Base-by-base conservation (phyloP, 2,888 invertebrate genomes). In the Mesodorylaimus sp. region DNA sequence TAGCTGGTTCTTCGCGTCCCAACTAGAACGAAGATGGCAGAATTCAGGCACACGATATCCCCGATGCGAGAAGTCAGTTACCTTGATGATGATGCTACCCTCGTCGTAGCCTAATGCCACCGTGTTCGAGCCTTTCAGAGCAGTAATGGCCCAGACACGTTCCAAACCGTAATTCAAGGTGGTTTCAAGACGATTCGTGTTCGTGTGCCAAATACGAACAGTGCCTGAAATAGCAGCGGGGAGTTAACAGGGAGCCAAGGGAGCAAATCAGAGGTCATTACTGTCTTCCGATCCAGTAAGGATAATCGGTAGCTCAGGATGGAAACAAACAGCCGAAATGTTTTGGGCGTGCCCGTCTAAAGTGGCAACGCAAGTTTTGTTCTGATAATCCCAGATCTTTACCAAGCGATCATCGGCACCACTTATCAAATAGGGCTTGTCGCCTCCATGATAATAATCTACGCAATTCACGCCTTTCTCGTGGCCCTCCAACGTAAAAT, bases 391-490 rank as follows among this genome's bases (percentile, higher is more conserved):
- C 97, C 97, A 97, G 61, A 97, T 97, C 72, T 95, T 97, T 3
- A 95, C 91, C 42, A 85, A 75, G 48, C 88, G 79, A 69, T 99
- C 97, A 68, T 99, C 97, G 27, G 95, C 95, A 2, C 97, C 97
- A 47, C 95, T 95, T 64, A 93, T 95, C 48, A 97, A 74, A 67
- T 97, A 99, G 0, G 97, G 97, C 63, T 99, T 99, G 66, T 99
- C 97, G 3, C 93, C 95, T 5, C 91, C 95, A 64, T 91, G 85
- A 67, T 97, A 99, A 66, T 97, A 99, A 69, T 97, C 95, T 0
- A 97, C 88, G 69, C 95, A 95, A 68, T 99, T 99, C 0, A 95
- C 89, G 26, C 97, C 97, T 66, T 95, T 95, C 61, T 93, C 93
- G 63, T 97, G 97, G 0, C 75, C 95, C 64, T 97, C 95, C 27